Conservation (phyloP, 2,888 invertebrate genomes). For the Cyclophora punctaria region DNA sequence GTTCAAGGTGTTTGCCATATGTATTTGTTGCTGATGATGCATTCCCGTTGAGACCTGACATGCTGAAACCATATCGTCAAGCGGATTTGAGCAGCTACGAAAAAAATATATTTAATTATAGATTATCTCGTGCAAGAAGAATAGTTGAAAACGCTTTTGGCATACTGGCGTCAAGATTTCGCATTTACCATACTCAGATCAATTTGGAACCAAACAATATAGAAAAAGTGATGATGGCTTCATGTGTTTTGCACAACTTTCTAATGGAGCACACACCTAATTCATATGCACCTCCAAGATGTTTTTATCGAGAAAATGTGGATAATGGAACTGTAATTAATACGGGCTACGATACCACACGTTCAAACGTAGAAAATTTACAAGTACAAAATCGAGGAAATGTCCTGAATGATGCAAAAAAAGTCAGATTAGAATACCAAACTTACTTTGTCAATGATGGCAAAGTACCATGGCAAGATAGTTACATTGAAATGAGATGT, state of each 20-base stretch:
- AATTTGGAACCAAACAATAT: slow-evolving; percentile 9
- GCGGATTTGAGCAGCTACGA: slow-evolving; percentile 5
- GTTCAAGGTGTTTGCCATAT: too few species aligned
- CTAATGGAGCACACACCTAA: slow-evolving; percentile 10
- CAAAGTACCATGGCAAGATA: too few species aligned
- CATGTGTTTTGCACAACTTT: slow-evolving; percentile 23
- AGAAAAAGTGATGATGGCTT: slow-evolving; percentile 16
- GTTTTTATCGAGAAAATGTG: not conserved
- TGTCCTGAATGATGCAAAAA: too few species aligned
- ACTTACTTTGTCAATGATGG: too few species aligned
- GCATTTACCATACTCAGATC: slow-evolving; percentile 10
- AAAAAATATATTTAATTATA: slow-evolving; percentile 21
- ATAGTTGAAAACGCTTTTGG: slow-evolving; percentile 21
- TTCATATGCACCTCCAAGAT: not conserved
- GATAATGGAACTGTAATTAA: slow-evolving; percentile 16
- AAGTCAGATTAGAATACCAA: too few species aligned
- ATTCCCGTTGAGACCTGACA: slow-evolving; percentile 15
- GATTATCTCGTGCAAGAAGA: slow-evolving; percentile 18
- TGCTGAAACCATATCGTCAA: slow-evolving; percentile 14
- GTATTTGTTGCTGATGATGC: slow-evolving; percentile 19
- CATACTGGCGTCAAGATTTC: slow-evolving; percentile 15
- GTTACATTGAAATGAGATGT: too few species aligned
- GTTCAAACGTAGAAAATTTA: not conserved
- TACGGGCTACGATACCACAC: not conserved
- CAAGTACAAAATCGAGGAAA: too few species aligned